A percentile compares a stretch with the other conserved stretches of the same genome.
Evolutionary conservation across 2,797 vertebrate species (phyloP).

Genomic region (Arrhamphus sclerolepis): DNA sequence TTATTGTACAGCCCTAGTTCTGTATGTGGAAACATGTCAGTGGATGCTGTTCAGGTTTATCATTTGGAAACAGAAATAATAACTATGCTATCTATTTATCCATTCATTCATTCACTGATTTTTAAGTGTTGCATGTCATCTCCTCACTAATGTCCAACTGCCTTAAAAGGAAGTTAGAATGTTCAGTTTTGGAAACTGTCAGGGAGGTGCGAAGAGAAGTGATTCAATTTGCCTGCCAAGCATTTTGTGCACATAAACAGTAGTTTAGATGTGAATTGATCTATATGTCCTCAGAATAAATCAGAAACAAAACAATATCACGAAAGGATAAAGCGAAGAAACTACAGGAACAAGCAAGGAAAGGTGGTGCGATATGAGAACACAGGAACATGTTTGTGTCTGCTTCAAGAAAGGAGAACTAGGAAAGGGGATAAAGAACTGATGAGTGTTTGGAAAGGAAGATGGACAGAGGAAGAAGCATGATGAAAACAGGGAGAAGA

Average conservation of each 20-base stretch:
- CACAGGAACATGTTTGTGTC: too few relatives aligned
- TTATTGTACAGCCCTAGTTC: too few relatives aligned
- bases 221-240: not conserved
- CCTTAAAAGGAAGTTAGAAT: too few relatives aligned
- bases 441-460: not conserved
- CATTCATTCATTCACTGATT: too few relatives aligned
- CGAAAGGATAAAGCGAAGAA: too few relatives aligned
- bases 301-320: too few relatives aligned
- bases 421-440: not conserved
- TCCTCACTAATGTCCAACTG: too few relatives aligned
- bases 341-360: too few relatives aligned
- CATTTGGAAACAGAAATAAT: not conserved
- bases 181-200: too few relatives aligned
- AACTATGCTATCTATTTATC: too few relatives aligned
- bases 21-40: too few relatives aligned
- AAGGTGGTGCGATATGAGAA: too few relatives aligned
- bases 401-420: not conserved
- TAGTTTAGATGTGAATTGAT: constrained; percentile 3
- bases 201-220: not conserved
- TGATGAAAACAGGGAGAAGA: constrained; percentile 5
- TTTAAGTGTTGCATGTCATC: not conserved
- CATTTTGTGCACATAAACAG: not conserved
- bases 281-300: not conserved
- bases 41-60: not conserved
- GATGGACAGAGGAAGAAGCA: not conserved